These are phyloP conservation scores for Oscheius sp. DNA, from an alignment of 2,888 invertebrate genomes.

Conservation along the genomic window DNA sequence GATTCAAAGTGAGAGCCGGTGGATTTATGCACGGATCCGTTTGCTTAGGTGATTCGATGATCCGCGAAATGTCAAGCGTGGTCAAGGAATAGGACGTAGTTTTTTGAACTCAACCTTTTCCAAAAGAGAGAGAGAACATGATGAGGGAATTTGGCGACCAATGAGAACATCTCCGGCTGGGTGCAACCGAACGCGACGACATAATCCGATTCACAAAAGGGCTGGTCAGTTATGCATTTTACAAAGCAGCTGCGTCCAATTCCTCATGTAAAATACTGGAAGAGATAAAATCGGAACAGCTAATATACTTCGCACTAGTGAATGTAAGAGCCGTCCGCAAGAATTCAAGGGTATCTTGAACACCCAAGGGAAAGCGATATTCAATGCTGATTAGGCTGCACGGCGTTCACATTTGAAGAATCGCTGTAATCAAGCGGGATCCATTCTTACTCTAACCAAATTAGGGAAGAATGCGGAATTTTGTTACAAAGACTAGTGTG, in stretches of 20 bases:
- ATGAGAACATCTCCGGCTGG: slow-evolving; percentile 10
- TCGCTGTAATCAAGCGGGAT: neutral
- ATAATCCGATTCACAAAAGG: slow-evolving; percentile 28
- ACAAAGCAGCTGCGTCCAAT: neutral
- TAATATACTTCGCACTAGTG: slow-evolving; percentile 12
- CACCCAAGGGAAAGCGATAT: slow-evolving; percentile 31
- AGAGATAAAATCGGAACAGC: neutral
- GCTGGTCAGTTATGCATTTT: slow-evolving; percentile 9
- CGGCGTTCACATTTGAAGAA: slow-evolving; percentile 28
- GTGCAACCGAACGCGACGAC: slow-evolving; percentile 26
- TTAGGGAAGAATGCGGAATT: neutral
- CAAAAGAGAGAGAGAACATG: neutral
- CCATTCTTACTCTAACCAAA: neutral
- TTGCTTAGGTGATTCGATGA: slow-evolving; percentile 16
- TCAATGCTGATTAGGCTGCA: slow-evolving; percentile 10
- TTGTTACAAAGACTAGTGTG: neutral
- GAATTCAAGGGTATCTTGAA: slow-evolving; percentile 8
- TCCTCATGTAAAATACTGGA: neutral
- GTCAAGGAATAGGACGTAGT: neutral
- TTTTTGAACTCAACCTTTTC: neutral
- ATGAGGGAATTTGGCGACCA: no score
- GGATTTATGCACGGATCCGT: slow-evolving; percentile 15
- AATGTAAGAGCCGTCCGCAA: neutral
- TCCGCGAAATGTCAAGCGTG: slow-evolving; percentile 3
- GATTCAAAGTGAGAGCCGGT: neutral